Evolutionary conservation across 2,888 invertebrate genomes (phyloP).

Genomic region (Sphecodes monilicornis): DNA sequence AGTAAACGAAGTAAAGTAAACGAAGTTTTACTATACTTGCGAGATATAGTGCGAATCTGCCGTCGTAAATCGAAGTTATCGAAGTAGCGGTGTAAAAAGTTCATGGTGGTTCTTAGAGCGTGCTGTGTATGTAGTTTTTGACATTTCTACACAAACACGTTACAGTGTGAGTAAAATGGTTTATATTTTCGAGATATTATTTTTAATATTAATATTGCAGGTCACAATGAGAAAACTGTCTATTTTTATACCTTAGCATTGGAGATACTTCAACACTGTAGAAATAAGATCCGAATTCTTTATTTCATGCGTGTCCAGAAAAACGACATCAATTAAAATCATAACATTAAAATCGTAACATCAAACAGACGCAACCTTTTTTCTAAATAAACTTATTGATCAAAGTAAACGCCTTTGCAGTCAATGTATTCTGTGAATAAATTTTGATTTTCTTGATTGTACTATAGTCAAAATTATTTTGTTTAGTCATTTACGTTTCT

Average conservation of each 20-base stretch:
- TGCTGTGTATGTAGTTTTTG: background rate
- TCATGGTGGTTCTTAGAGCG: background rate
- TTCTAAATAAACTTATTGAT: too few species aligned
- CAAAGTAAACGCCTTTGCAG: too few species aligned
- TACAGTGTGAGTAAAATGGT: background rate
- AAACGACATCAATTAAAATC: background rate
- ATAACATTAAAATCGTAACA: too few species aligned
- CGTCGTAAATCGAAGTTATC: background rate
- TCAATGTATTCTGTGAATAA: too few species aligned
- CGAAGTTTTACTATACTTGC: background rate
- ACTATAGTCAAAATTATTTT: too few species aligned
- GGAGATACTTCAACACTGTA: background rate
- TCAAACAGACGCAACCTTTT: too few species aligned
- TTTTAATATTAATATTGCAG: too few species aligned
- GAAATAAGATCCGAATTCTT: background rate
- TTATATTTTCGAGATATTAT: background rate
- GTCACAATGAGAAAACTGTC: too few species aligned
- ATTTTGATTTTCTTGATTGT: too few species aligned
- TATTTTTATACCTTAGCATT: background rate
- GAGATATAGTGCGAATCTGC: background rate
- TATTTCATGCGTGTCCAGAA: background rate
- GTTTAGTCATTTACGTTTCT: too few species aligned
- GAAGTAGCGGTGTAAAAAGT: background rate
- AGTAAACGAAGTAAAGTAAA: background rate
- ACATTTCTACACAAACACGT: background rate